Evolutionary conservation across 2,888 invertebrate genomes (phyloP), one percentile per base, ranked within the genome.

Genomic region (Sphecodes monilicornis): DNA sequence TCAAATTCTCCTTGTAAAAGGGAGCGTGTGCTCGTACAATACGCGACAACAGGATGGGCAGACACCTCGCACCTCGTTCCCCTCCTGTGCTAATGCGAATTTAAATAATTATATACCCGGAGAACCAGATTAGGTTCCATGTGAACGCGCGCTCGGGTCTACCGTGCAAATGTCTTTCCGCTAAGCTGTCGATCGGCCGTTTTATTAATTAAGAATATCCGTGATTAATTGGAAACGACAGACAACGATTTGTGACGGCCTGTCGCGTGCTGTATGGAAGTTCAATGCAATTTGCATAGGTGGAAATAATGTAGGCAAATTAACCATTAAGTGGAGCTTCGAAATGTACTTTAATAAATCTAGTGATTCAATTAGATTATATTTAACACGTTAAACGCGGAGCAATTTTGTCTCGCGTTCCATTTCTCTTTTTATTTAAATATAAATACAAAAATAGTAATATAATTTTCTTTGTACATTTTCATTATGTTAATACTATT

Each of bases 1-100:
- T 78, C 50, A 36, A 36, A 82, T 84, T 82, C 82, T 50, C 57
- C 39, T 50, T 50, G 32, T 39, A 46, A 43, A 66, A 11, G 69
- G 54, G 70, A 29, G 54, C 6, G 72, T 26, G n/a, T 32, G 22
- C 66, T 66, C 36, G 66, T 11, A 36, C 36, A 36, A 66, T 66
- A 66, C 36, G 36, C 10, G 66, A 36, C 66, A 22, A 36, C 36
- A 36, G 11, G 36, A 32, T 36, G 22, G 36, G 66, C 0, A 4
- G 60, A 60, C 60, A 60, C 29, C 54, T 29, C 13, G 29, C 57
- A 26, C 26, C 36, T 36, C 66, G 22, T 66, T 22, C 36, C 18
- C 66, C 8, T 32, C 66, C 66, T n/a, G 3, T n/a, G 18, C 22
- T 36, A 66, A 36, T n/a, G 66, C 36, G 36, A 22, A 66, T 66